Evolutionary conservation across 2,797 vertebrate genomes (phyloP).

Genomic region (Rousettus madagascariensis): DNA sequence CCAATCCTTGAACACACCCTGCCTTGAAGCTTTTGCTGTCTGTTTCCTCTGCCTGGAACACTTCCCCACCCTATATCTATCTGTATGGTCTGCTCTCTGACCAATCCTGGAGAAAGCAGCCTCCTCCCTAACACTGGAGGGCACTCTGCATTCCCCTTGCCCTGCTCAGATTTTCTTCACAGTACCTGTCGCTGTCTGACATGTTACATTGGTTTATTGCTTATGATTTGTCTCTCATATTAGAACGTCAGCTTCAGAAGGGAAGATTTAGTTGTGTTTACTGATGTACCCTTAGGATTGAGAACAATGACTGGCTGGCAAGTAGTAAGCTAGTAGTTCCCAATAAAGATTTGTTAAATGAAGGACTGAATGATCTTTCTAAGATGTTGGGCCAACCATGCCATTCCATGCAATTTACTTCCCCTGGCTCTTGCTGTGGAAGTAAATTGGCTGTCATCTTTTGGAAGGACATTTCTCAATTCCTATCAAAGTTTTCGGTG

Average conservation of each 20-base stretch:
- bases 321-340: not conserved
- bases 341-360: not conserved
- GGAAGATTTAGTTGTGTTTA: not conserved
- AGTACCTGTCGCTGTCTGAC: not conserved
- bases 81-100: not conserved
- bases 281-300: not conserved
- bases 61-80: not conserved
- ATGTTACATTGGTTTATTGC: not conserved
- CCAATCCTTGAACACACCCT: not conserved
- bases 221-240: not conserved
- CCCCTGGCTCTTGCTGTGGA: not conserved
- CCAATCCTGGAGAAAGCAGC: not conserved
- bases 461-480: not conserved
- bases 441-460: not conserved
- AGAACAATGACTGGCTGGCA: not conserved
- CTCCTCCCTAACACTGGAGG: not conserved
- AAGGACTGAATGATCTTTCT: constrained; percentile 5
- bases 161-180: not conserved
- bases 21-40: not conserved
- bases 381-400: not conserved
- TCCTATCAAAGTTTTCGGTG: not conserved
- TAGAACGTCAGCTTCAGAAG: not conserved
- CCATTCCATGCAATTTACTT: not conserved
- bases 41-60: not conserved
- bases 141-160: not conserved